Percentiles rank a stretch among this genome's conserved stretches.
These are phyloP conservation scores for Enteromius viviparus DNA, from an alignment of 2,797 vertebrate genomes.

Conservation along the genomic window DNA sequence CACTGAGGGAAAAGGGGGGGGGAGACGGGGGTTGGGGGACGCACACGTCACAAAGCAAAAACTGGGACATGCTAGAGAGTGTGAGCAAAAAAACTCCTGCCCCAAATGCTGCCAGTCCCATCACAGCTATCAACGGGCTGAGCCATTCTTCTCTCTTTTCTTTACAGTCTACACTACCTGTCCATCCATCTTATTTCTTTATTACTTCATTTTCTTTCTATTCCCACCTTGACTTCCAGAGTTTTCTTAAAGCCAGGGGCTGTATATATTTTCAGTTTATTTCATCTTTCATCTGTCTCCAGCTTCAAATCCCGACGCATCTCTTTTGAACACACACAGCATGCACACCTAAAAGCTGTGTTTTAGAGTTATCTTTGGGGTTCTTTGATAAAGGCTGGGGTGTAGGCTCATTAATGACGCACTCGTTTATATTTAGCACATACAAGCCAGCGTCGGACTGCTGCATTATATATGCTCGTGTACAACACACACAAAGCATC, in stretches of 20 bases:
- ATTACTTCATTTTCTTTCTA: constrained; percentile 2
- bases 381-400: constrained; percentile 47
- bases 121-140: neutral
- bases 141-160: constrained; percentile 13
- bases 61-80: constrained; percentile 53
- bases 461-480: constrained; percentile 36
- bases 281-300: constrained; percentile 20
- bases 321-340: constrained; percentile 19
- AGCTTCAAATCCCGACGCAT: constrained; percentile 12
- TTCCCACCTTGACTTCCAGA: constrained; percentile 12
- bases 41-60: constrained; percentile 37
- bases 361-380: constrained; percentile 55
- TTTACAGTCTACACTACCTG: neutral
- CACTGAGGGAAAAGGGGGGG: neutral
- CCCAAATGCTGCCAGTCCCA: constrained; percentile 26
- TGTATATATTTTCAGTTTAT: neutral
- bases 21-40: neutral
- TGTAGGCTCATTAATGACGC: constrained; percentile 50
- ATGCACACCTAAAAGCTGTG: neutral
- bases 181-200: constrained; percentile 2
- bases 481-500: constrained; percentile 20
- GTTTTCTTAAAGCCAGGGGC: neutral
- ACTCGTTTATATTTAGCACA: constrained; percentile 58
- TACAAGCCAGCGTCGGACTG: constrained; percentile 30
- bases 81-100: constrained; percentile 30